These are phyloP conservation scores for Therioaphis trifolii DNA, from an alignment of 2,888 invertebrate genomes.

Conservation along the genomic window DNA sequence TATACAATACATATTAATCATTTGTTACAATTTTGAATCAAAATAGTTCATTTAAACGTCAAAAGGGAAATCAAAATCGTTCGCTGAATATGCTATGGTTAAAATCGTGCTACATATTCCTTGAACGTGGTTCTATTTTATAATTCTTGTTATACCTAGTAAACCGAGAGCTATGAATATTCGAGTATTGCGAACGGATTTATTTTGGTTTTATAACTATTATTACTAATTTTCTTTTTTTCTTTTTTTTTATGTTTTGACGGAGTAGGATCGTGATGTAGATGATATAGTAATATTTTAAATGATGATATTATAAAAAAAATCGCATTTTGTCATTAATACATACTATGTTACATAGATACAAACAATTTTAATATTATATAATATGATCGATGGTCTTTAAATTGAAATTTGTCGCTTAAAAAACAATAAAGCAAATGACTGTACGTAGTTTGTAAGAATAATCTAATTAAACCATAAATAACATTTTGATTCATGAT, in stretches of 20 bases:
- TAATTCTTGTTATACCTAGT: no score
- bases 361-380: background rate
- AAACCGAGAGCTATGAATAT: no score
- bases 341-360: background rate
- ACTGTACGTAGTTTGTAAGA: slow-evolving; percentile 20
- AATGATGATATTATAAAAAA: background rate
- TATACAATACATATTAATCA: background rate
- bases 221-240: background rate
- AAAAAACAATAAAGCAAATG: background rate
- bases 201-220: background rate
- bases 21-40: background rate
- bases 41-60: no score
- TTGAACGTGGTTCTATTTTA: no score
- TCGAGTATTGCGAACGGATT: no score
- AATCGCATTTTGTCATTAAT: background rate
- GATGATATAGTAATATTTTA: background rate
- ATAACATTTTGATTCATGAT: no score
- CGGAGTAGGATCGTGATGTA: no score
- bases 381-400: background rate
- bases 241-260: background rate
- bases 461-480: background rate
- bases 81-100: no score
- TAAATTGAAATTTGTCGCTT: background rate
- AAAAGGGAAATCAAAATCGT: no score
- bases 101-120: no score